Evolutionary conservation across 1,140 invertebrate genomes (phyloP), one percentile per base, ranked within the genome.

Genomic region (Drosophila ficusphila): DNA sequence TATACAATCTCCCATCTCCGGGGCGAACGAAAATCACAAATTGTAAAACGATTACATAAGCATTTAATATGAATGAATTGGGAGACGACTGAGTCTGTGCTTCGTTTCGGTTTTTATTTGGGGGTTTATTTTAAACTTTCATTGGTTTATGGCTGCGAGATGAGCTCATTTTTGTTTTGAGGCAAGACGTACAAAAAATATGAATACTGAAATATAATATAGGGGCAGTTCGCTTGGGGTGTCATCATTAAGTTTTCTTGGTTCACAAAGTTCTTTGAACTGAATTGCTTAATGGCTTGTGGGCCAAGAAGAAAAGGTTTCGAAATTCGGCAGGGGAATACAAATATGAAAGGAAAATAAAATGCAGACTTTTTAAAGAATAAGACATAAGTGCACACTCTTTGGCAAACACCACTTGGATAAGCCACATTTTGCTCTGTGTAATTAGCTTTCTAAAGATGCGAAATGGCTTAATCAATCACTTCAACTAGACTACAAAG

Each of bases 11-110:
- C n/a, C 21, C 18, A 29, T 18, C 29, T 19, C 16, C 16, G 72
- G 47, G 31, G 57, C 71, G 69, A 70, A 58, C 36, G 48, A 38
- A 54, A 53, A 71, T 65, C 41, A 33, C 33, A 76, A 67, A 70
- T 82, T 82, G 58, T 82, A 83, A 83, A 78, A 49, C 60, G 58
- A 67, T 83, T 83, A 83, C 79, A 83, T 83, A 83, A 83, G 70
- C 69, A 48, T 62, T 73, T 52, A 62, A 62, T 68, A 73, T 76
- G 51, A 72, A 81, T 72, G 67, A 46, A 62, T 47, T 62, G 14
- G 36, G 25, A 11, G 16, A 23, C 54, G 16, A 23, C 54, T 9
- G 12, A 44, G 23, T 18, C 53, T 51, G 54, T 25, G 44, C 9
- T 41, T 57, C 18, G 33, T 25, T 67, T 65, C 23, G 34, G 36